These are phyloP conservation scores for Pseudomugil tenellus DNA, from an alignment of 2,797 vertebrate genomes.

Conservation along the genomic window DNA sequence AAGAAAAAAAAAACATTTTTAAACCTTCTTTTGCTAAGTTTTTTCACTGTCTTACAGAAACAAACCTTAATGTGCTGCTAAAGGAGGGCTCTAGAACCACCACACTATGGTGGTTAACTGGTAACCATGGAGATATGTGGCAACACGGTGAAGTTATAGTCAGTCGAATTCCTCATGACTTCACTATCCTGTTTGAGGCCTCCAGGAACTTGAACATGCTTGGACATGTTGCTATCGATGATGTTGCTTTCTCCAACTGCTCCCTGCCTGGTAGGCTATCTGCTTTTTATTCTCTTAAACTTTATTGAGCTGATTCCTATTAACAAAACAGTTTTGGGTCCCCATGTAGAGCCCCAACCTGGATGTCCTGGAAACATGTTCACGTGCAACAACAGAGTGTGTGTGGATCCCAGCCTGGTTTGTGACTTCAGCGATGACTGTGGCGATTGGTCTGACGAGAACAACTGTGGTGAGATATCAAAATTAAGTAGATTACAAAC, in stretches of 20 bases:
- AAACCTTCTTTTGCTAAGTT: background rate
- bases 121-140: conserved; percentile 72
- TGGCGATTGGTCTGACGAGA: conserved; percentile 81
- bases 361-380: conserved; percentile 73
- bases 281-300: background rate
- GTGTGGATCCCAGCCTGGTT: conserved; percentile 71
- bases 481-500: background rate
- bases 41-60: conserved; percentile 52
- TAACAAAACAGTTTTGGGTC: background rate
- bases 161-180: conserved; percentile 71
- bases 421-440: conserved; percentile 86
- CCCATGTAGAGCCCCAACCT: conserved; percentile 65
- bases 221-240: conserved; percentile 79
- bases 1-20: background rate
- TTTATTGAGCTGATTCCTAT: background rate
- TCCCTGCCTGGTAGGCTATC: conserved; percentile 70
- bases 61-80: conserved; percentile 70
- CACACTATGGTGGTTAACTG: conserved; percentile 74
- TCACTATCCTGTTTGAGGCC: conserved; percentile 77
- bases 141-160: conserved; percentile 61
- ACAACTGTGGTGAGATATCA: conserved; percentile 74
- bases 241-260: conserved; percentile 79
- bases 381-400: conserved; percentile 76
- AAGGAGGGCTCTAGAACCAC: conserved; percentile 64
- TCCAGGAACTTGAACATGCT: conserved; percentile 63